Conservation (phyloP, 2,113 vertebrate species). For the Microtus montanus region DNA sequence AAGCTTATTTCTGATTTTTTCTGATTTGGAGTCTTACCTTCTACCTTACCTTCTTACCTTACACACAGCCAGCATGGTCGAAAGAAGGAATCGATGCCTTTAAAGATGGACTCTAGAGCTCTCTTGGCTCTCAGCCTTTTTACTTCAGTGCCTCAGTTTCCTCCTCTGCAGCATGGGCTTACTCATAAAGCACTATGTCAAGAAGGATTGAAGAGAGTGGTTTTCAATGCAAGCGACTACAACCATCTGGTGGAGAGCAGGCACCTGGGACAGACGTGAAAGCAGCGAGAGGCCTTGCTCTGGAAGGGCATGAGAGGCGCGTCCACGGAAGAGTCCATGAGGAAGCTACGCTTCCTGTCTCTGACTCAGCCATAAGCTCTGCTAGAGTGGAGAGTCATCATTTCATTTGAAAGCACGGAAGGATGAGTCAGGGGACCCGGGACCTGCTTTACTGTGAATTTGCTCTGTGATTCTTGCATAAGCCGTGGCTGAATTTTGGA, state of each 20-base stretch:
- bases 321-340: constrained; percentile 50
- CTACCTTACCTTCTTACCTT: background rate
- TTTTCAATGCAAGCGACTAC: background rate
- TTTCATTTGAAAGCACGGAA: constrained; percentile 13
- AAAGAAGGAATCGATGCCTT: background rate
- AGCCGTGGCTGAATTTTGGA: background rate
- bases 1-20: background rate
- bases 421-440: constrained; percentile 16
- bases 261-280: background rate
- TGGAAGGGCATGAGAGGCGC: constrained; percentile 22
- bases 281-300: constrained; percentile 43
- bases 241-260: background rate
- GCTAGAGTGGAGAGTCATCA: background rate
- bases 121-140: background rate
- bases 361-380: constrained; percentile 55
- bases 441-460: background rate
- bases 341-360: constrained; percentile 57
- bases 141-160: background rate
- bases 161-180: background rate
- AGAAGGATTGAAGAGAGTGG: background rate
- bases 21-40: background rate
- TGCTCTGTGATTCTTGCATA: background rate
- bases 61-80: background rate
- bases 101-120: background rate
- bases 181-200: background rate